These are phyloP conservation scores for Bettongia penicillata DNA, from an alignment of 2,113 vertebrate genomes.

Conservation along the genomic window DNA sequence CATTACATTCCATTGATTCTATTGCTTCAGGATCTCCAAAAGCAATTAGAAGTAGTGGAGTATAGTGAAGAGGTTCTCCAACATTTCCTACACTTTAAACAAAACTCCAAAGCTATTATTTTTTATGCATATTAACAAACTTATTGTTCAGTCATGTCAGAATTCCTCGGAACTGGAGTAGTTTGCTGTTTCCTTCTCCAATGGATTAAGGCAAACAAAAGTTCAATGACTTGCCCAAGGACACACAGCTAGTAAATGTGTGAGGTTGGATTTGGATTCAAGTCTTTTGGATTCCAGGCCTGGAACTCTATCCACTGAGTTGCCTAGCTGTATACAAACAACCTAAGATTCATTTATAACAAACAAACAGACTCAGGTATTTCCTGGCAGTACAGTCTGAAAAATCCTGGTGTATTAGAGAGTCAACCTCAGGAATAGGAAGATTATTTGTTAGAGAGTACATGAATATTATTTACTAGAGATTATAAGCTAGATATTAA, in stretches of 20 bases:
- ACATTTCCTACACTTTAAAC: neutral
- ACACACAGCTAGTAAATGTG: neutral
- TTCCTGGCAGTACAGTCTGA: neutral
- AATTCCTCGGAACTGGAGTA: neutral
- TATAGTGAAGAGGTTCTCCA: neutral
- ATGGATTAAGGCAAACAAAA: neutral
- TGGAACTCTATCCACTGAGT: neutral
- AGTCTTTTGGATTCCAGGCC: neutral
- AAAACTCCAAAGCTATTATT: neutral
- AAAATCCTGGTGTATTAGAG: neutral
- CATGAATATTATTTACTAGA: neutral
- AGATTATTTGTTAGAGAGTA: neutral
- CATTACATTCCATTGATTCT: neutral
- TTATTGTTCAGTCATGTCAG: neutral
- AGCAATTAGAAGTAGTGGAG: neutral
- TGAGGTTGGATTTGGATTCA: neutral
- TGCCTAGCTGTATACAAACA: neutral
- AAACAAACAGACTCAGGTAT: neutral
- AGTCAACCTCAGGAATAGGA: neutral
- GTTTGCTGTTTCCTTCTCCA: neutral
- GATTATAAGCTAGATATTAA: neutral
- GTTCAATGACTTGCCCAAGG: fast-evolving
- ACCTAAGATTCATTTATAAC: neutral
- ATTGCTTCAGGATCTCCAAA: neutral
- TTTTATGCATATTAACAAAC: neutral